phyloP scores from a whole-genome alignment of 2,113 vertebrate genomes.

The Thermophis baileyi region DNA sequence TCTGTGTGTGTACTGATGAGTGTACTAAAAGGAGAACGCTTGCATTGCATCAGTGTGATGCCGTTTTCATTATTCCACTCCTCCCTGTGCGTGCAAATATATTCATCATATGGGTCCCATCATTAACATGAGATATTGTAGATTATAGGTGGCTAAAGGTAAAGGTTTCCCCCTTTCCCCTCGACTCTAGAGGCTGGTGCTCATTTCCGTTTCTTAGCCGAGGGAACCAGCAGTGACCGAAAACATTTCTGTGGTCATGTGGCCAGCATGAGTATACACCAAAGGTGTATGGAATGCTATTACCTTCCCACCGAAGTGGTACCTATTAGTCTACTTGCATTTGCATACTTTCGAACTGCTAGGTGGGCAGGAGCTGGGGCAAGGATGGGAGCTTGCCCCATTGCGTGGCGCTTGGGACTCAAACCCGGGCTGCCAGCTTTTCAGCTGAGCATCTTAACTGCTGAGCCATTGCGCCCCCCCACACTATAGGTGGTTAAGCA shows the following conservation, averaged over 20 bases:
- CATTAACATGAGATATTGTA: not conserved
- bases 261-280: not conserved
- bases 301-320: not conserved
- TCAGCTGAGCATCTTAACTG: not conserved
- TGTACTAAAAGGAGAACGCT: not conserved
- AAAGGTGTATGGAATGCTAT: not conserved
- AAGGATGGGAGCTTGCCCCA: not conserved
- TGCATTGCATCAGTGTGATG: not conserved
- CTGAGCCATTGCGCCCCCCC: not conserved
- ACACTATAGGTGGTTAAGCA: not conserved
- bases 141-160: not conserved
- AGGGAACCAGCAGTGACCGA: not conserved
- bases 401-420: not conserved
- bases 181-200: not conserved
- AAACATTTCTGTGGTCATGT: not conserved
- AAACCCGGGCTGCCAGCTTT: not conserved
- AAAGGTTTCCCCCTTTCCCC: not conserved
- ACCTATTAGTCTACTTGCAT: not conserved
- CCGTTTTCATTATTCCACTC: not conserved
- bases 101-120: not conserved
- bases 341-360: not conserved
- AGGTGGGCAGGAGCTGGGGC: not conserved
- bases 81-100: not conserved
- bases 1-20: not conserved
- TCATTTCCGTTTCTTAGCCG: not conserved